Evolutionary conservation across 2,888 invertebrate genomes (phyloP), one percentile per base, ranked within the genome.

Genomic region (Latrodectus elegans): DNA sequence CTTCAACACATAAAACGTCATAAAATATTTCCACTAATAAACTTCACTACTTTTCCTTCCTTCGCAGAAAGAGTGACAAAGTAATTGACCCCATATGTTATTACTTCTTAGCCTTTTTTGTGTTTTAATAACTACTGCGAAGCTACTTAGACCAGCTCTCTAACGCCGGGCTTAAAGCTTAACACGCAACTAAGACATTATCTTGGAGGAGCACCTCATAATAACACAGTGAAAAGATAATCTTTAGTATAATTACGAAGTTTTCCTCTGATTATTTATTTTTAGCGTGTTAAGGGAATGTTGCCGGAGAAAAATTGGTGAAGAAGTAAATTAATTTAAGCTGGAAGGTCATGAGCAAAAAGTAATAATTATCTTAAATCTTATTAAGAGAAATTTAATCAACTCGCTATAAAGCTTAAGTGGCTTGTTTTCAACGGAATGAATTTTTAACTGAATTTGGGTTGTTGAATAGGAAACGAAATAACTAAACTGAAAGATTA

Each of bases 281-380:
- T 84, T 84, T 84, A 77, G 84, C 77, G 84, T 72, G 84, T 84
- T 77, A 65, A 65, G 60, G 72, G 53, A 53, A 77, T 77, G 84
- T 84, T 84, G 71, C 53, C 71, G 84, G 77, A 84, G 84, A 84
- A 84, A 84, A 84, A 77, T 84, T 53, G 73, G 65, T 53, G 67
- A 77, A 77, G 72, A 77, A 72, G 84, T 84, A 84, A 77, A 84
- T 84, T 84, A 84, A 84, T 84, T 84, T 84, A 77, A 77, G 71
- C 84, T 84, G 72, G 84, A 84, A 77, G 84, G 84, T 53, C 77
- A 77, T 77, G 72, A 84, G 84, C 72, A 84, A 84, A 84, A 84
- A 84, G 84, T 84, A 77, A 84, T 84, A 84, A 84, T 84, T 84
- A 84, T 84, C 84, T 84, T 71, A 84, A 84, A 84, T 84, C 84